Conservation (phyloP, 2,113 vertebrate genomes). For the Gymnogyps californianus region DNA sequence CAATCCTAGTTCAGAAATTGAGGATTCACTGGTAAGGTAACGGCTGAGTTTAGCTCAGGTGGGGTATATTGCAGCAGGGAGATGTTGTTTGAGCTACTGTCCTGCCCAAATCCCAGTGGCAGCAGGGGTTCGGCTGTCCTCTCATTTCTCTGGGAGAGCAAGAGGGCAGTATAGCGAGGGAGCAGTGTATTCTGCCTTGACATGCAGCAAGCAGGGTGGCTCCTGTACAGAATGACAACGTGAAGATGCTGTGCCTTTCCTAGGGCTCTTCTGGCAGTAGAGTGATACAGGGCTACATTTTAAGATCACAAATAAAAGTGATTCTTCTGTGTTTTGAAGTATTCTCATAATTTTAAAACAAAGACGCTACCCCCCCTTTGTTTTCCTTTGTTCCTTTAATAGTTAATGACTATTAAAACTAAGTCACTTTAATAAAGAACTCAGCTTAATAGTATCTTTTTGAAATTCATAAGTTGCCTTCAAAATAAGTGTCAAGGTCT, state of each 20-base stretch:
- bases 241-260: neutral
- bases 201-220: neutral
- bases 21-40: neutral
- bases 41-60: neutral
- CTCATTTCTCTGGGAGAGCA: neutral
- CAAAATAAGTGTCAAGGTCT: neutral
- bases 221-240: fast-evolving
- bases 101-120: neutral
- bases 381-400: neutral
- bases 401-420: neutral
- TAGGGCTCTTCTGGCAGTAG: neutral
- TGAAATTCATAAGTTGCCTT: slow-evolving; percentile 2
- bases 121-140: neutral
- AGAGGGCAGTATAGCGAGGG: neutral
- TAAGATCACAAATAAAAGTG: neutral
- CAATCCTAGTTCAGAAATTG: neutral
- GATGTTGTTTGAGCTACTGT: neutral
- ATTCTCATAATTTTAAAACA: neutral
- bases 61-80: neutral
- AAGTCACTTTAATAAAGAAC: neutral
- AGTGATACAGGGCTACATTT: neutral
- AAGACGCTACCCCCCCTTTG: neutral
- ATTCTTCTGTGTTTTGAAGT: neutral
- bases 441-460: neutral
- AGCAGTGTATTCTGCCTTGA: neutral